phyloP scores from a whole-genome alignment of 2,797 vertebrate species.

The Microhierax caerulescens region DNA sequence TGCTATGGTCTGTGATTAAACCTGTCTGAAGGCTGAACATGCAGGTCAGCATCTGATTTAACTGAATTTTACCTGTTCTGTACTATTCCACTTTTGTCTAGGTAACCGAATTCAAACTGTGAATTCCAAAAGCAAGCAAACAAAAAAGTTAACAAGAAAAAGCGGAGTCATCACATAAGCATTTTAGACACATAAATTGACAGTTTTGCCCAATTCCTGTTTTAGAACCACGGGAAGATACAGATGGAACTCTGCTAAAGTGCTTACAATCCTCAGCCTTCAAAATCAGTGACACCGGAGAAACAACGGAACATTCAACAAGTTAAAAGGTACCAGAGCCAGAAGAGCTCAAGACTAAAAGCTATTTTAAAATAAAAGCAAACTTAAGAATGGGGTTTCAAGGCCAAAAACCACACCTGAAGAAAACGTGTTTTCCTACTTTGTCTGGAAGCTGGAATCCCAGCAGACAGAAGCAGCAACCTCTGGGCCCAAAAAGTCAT shows the following conservation, averaged over 20 bases:
- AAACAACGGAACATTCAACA: neutral
- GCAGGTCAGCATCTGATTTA: neutral
- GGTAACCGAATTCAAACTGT: neutral
- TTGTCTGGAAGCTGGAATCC: neutral
- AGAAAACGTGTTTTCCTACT: neutral
- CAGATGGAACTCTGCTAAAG: neutral
- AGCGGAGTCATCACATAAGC: neutral
- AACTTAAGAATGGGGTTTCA: neutral
- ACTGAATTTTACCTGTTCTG: neutral
- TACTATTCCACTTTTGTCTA: neutral
- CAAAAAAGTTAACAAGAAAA: neutral
- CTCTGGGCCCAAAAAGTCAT: neutral
- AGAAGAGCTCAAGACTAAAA: neutral
- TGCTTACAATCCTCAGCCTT: neutral
- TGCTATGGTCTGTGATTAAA: neutral
- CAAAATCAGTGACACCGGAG: neutral
- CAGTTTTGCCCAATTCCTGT: neutral
- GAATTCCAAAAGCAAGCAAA: neutral
- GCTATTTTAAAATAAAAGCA: neutral
- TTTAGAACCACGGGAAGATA: neutral
- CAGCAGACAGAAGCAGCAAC: neutral
- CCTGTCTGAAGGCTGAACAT: accelerated
- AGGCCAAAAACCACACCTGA: neutral
- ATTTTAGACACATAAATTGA: neutral
- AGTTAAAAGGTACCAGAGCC: neutral